phyloP scores from a whole-genome alignment of 1,140 invertebrate species.

The Anastrepha obliqua region DNA sequence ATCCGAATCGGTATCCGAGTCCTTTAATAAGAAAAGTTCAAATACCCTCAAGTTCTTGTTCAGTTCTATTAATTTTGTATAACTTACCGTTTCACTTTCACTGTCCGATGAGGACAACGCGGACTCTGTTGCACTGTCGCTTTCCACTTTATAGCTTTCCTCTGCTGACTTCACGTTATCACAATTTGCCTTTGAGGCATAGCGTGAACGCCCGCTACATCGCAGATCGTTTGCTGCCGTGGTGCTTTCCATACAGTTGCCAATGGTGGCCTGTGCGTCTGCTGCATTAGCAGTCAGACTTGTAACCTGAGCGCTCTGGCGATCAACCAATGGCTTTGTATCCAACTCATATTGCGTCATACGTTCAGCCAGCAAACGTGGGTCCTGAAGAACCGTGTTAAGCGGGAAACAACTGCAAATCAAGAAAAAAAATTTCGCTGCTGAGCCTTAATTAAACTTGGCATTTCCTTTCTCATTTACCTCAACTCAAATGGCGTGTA shows the following conservation, averaged over 20 bases:
- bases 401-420: slow-evolving; percentile 83
- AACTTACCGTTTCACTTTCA: slow-evolving; percentile 57
- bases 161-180: neutral
- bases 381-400: slow-evolving; percentile 90
- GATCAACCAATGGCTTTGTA: neutral
- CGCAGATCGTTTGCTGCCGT: neutral
- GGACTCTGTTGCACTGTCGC: slow-evolving; percentile 46
- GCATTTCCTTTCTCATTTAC: slow-evolving; percentile 72
- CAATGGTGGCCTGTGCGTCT: slow-evolving; percentile 52
- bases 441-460: neutral
- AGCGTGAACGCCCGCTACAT: neutral
- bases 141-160: neutral
- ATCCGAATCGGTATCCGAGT: slow-evolving; percentile 56
- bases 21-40: neutral
- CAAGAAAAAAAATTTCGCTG: neutral
- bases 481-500: slow-evolving; percentile 80
- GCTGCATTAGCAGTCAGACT: slow-evolving; percentile 49
- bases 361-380: slow-evolving; percentile 77
- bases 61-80: neutral
- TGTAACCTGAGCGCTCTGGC: neutral
- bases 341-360: slow-evolving; percentile 57
- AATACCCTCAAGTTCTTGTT: neutral
- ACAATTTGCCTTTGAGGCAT: neutral
- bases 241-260: neutral
- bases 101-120: slow-evolving; percentile 58